Evolutionary conservation across 2,888 invertebrate species (phyloP), one percentile per base, ranked within the genome.

Genomic region (Limenitis camilla): DNA sequence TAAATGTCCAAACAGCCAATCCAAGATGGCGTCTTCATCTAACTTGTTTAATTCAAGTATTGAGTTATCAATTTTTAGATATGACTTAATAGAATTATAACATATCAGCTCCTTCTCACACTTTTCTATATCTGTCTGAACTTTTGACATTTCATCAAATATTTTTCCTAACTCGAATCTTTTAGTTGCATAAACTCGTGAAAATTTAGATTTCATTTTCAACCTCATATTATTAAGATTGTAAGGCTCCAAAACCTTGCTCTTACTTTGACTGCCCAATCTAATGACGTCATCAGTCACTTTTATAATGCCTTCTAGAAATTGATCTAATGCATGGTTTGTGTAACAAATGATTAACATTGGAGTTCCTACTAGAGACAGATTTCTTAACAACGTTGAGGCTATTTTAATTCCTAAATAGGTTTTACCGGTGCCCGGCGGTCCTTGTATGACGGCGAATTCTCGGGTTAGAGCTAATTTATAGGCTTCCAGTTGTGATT

Each of bases 391-490:
- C 28, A 96, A 68, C 0, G 90, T 89, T 49, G 91, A 83, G 0
- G 93, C 91, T 19, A 96, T 90, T 88, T 93, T 92, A 31, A 94
- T 79, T 0, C 95, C 95, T 55, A 96, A 74, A 71, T 89, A 3
- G 19, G 96, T 95, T 85, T 96, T 96, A 0, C 96, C 96, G 0
- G 96, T 96, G 2, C 96, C 96, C 0, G 96, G 96, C 0, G 96
- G 96, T 0, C 96, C 96, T 84, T 96, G 96, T 56, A 96, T 93
- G 0, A 95, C 88, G 0, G 91, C 90, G 59, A 96, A 91, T 76
- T 95, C 92, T 65, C 89, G 86, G 0, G 90, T 91, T 2, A 96
- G 67, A 0, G 94, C 93, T 32, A 90, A 87, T 61, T 89, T 85
- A 64, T 91, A 91, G 0, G 96, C 95, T 35, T 75, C 69, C 55